Percentiles rank a stretch among this genome's conserved stretches.
Conservation (phyloP, 2,113 vertebrate species). For the Bostrychus sinensis region DNA sequence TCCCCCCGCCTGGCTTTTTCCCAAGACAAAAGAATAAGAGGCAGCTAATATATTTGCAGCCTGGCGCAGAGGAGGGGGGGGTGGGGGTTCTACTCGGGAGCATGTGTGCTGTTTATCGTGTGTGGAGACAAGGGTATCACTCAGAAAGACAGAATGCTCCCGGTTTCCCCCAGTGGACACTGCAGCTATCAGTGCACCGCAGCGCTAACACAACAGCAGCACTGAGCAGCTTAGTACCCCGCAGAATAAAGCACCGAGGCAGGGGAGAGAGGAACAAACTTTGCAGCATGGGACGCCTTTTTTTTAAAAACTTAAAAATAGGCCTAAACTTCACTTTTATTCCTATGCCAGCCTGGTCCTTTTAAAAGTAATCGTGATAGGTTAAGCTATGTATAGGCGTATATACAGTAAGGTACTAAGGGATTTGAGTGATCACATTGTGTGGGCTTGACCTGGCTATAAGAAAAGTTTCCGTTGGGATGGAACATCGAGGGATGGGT, state of each 20-base stretch:
- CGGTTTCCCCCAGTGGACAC: constrained; percentile 73
- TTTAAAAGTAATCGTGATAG: constrained; percentile 27
- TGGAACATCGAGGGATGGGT: no score
- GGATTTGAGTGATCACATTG: constrained; percentile 32
- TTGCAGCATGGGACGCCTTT: constrained; percentile 30
- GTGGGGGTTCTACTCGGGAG: constrained; percentile 38
- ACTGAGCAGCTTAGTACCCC: constrained; percentile 50
- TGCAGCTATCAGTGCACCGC: constrained; percentile 71
- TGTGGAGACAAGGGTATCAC: constrained; percentile 84
- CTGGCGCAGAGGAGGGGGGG: constrained; percentile 55
- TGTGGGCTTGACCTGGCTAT: constrained; percentile 29
- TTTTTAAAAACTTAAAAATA: constrained; percentile 52
- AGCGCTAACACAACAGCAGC: constrained; percentile 62
- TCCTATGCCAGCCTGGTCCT: constrained; percentile 35
- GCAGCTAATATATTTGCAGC: constrained; percentile 82
- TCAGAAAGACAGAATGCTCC: constrained; percentile 82
- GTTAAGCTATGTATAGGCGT: constrained; percentile 36
- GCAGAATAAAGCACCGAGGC: constrained; percentile 45
- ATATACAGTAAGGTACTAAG: constrained; percentile 6
- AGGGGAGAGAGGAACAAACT: constrained; percentile 57
- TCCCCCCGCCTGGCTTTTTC: constrained; percentile 66
- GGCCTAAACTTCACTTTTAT: constrained; percentile 61
- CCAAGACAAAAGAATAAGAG: constrained; percentile 82
- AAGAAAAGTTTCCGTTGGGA: neutral
- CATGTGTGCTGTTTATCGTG: constrained; percentile 75